Evolutionary conservation across 2,797 vertebrate genomes (phyloP), one percentile per base, ranked within the genome.

Genomic region (Menidia menidia): DNA sequence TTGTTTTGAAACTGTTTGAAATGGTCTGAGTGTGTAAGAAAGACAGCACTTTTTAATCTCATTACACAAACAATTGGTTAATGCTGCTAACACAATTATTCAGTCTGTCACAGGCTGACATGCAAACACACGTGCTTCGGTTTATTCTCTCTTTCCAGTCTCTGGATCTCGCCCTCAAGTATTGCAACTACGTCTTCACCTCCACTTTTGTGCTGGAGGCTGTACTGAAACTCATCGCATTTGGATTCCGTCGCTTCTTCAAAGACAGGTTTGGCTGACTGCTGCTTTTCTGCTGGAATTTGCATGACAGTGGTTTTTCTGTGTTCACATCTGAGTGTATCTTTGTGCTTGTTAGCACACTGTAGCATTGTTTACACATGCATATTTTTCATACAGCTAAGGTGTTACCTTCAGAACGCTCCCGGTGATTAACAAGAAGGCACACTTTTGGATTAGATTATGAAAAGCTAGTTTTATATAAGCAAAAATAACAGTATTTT

Each of bases 111-210:
- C 6, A 78, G 39, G 43, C 47, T 75, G 35, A 47, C 15, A 50
- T 57, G 78, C 48, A 70, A 25, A 73, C 44, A 71, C 18, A 62
- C 7, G 10, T 1, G 19, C 59, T 6, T 70, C 13, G 45, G 42
- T 78, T 76, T 54, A 60, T 60, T 78, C 72, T 88, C 60, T 89
- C 63, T 74, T 73, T 81, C 53, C 79, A 99, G 98, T 98, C 97
- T 60, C 91, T 99, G 90, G 96, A 97, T 93, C 95, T 96, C 0
- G 94, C 96, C 48, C 96, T 99, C 83, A 99, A 99, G 87, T 99
- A 99, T 89, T 99, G 98, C 92, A 99, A 99, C 95, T 99, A 99
- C 88, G 92, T 99, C 92, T 99, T 99, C 93, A 99, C 98, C 81
- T 96, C 97, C 0, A 97, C 96, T 61, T 99, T 99, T 77, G 97